These are phyloP conservation scores for Saimiri boliviensis DNA, from an alignment of 2,113 vertebrate species.

Conservation along the genomic window DNA sequence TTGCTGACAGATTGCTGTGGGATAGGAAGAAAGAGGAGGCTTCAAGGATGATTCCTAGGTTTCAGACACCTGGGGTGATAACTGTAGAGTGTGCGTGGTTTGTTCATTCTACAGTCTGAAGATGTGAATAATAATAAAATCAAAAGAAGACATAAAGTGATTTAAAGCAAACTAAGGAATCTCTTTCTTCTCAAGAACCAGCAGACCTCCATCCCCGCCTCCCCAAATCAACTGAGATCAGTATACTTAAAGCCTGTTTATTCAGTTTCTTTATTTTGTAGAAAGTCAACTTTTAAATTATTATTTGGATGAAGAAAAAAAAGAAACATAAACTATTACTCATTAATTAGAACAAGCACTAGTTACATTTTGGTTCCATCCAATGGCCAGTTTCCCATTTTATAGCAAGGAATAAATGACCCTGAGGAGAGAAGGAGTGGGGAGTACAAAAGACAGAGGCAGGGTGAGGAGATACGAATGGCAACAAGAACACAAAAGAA, in stretches of 20 bases:
- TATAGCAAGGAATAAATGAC: background rate
- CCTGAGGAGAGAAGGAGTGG: background rate
- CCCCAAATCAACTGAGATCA: background rate
- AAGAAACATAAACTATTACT: background rate
- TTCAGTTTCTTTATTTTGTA: background rate
- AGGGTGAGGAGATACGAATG: background rate
- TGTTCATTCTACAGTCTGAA: background rate
- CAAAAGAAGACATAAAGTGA: background rate
- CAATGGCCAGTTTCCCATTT: background rate
- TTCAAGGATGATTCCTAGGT: background rate
- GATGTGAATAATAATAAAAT: background rate
- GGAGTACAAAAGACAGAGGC: background rate
- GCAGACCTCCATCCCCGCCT: background rate
- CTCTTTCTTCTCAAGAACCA: background rate
- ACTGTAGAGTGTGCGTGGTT: background rate
- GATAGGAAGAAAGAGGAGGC: background rate
- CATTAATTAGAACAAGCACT: background rate
- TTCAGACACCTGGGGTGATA: background rate
- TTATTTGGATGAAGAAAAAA: background rate
- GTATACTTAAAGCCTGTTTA: background rate
- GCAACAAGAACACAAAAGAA: background rate
- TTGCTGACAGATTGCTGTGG: background rate
- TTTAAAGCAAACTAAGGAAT: background rate
- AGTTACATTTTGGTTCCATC: background rate
- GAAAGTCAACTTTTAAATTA: conserved; percentile 3